Conservation (phyloP, 1,140 invertebrate species). For the Drosophila nebulosa region DNA sequence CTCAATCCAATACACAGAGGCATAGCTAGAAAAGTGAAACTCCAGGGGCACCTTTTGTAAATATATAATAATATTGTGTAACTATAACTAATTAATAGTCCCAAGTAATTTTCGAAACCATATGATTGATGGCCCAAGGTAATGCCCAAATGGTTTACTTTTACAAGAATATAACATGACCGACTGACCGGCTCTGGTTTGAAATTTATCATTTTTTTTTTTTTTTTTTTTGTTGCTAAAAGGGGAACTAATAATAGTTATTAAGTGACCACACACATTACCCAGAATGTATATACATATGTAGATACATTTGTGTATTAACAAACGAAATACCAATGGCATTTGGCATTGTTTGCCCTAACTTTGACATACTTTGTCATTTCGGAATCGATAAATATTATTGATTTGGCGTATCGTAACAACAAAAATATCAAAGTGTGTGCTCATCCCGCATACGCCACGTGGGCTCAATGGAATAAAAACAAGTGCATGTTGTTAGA, state of each 20-base stretch:
- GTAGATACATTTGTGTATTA: background rate
- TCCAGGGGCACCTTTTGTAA: slow-evolving; percentile 10
- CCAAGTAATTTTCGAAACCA: slow-evolving; percentile 38
- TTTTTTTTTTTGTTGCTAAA: slow-evolving; percentile 7
- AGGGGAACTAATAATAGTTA: slow-evolving; percentile 53
- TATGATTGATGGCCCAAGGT: slow-evolving; percentile 55
- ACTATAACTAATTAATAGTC: slow-evolving; percentile 34
- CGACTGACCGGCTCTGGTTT: slow-evolving; percentile 14
- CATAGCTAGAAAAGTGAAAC: slow-evolving; percentile 31
- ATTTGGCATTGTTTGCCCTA: slow-evolving; percentile 61
- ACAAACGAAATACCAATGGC: slow-evolving; percentile 32
- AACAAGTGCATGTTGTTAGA: slow-evolving; percentile 5
- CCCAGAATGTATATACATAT: slow-evolving; percentile 12
- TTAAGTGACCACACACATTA: slow-evolving; percentile 46
- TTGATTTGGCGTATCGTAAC: slow-evolving; percentile 44
- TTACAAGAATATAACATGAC: slow-evolving; percentile 3
- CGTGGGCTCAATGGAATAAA: background rate
- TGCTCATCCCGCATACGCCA: slow-evolving; percentile 48
- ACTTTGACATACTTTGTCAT: slow-evolving; percentile 68
- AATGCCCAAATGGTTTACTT: slow-evolving; percentile 12
- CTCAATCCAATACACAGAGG: slow-evolving; percentile 21
- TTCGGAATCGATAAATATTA: slow-evolving; percentile 61
- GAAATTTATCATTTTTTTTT: background rate
- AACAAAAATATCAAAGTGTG: slow-evolving; percentile 15
- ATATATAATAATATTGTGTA: background rate